Percentiles rank a stretch among this genome's conserved stretches.
phyloP scores from a whole-genome alignment of 2,797 vertebrate species.

The Pantherophis vulpinus region DNA sequence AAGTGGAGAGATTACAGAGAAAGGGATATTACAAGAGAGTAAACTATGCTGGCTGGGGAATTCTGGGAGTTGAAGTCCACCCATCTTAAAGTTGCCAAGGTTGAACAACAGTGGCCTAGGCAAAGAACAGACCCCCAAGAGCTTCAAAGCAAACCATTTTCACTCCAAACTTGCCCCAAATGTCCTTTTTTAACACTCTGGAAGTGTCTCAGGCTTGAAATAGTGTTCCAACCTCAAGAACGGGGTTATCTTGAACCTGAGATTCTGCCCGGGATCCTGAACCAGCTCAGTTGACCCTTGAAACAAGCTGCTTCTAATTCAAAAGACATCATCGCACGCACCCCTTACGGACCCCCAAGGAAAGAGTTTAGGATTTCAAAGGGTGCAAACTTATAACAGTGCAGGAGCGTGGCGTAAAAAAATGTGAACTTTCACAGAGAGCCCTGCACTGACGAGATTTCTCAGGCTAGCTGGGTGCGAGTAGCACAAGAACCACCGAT shows the following conservation, averaged over 20 bases:
- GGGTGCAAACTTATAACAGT: too few relatives aligned
- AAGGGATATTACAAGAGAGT: too few relatives aligned
- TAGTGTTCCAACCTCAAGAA: background rate
- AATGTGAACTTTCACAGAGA: background rate
- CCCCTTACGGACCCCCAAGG: background rate
- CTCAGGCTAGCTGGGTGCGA: background rate
- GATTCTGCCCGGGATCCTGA: background rate
- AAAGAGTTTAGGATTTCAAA: background rate
- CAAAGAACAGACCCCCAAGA: background rate
- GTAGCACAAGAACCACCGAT: background rate
- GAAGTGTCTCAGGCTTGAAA: background rate
- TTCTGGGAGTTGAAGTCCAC: background rate
- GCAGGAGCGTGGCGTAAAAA: background rate
- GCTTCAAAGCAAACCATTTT: background rate
- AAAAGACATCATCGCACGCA: background rate
- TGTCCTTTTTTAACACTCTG: background rate
- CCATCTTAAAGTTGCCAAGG: background rate
- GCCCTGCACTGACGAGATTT: background rate
- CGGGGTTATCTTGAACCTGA: background rate
- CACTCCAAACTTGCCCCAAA: background rate
- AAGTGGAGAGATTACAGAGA: too few relatives aligned
- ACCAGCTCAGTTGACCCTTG: background rate
- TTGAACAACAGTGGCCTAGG: fast-evolving
- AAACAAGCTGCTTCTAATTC: background rate
- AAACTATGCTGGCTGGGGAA: background rate